Conservation (phyloP, 2,113 vertebrate species). For the Prionailurus bengalensis region DNA sequence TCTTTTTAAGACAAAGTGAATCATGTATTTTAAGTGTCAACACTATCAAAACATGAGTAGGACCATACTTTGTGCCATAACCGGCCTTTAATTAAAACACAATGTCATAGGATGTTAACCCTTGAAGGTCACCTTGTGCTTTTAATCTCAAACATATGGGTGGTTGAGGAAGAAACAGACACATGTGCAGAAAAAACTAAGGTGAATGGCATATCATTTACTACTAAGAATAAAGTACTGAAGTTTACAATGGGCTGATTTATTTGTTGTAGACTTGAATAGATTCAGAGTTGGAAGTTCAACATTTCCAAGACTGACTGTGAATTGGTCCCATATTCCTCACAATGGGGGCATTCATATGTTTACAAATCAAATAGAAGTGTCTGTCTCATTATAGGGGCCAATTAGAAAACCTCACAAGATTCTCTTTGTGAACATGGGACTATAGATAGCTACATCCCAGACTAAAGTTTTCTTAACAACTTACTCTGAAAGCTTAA, state of each 20-base stretch:
- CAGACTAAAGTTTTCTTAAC: neutral
- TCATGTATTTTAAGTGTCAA: neutral
- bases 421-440: neutral
- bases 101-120: neutral
- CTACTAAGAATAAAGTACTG: neutral
- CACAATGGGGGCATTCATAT: neutral
- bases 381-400: neutral
- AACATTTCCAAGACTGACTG: neutral
- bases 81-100: neutral
- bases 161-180: neutral
- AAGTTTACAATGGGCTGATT: neutral
- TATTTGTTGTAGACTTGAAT: neutral
- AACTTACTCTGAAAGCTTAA: neutral
- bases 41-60: neutral
- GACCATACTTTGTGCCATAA: neutral
- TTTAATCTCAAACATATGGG: neutral
- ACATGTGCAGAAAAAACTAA: neutral
- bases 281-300: neutral
- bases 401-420: neutral
- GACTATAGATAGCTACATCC: neutral
- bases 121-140: neutral
- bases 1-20: neutral
- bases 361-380: neutral
- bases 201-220: neutral
- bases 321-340: neutral